Base-by-base conservation (phyloP, 2,888 invertebrate genomes). In the Dermolepida albohirtum region DNA sequence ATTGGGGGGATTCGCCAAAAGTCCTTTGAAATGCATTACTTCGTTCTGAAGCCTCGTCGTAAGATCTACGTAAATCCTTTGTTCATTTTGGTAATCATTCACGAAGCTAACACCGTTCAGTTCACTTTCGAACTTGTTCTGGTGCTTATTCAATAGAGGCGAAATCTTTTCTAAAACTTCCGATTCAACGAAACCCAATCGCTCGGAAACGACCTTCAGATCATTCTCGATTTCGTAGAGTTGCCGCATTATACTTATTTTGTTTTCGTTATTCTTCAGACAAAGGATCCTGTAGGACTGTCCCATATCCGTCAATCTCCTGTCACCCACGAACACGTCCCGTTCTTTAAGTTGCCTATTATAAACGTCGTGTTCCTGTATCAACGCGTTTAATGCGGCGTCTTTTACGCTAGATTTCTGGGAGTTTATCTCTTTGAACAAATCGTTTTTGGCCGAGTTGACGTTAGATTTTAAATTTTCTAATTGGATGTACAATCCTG, bases 191-290 rank as follows among this genome's bases (percentile, higher is more conserved):
- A 44, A 27, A 5, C 29, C 11, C 11, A 59, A n/a, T 14, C 16
- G 29, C 14, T 27, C 44, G 8, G 47, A 47, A 14, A 11, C 14
- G n/a, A 34, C 29, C 6, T 29, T 44, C 6, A 59, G 16, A 22
- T 16, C 47, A 12, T 14, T 29, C 11, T 59, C 59, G 59, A 59
- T 29, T 14, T 44, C 16, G 47, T 47, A 14, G 1, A 47, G 10
- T 29, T 59, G 12, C 14, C 29, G 17, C 29, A 59, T 44, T 1
- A 17, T 14, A 10, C 44, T 16, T 8, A 59, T 29, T 34, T 41
- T 44, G 2, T 29, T 59, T 12, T 59, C 44, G 11, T 27, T 16
- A 7, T 41, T 41, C 22, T 40, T 5, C 17, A 41, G 1, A 12
- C 14, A 27, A 10, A 52, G 29, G 12, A 5, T 1, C 8, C 34